Evolutionary conservation across 2,797 vertebrate genomes (phyloP).

Genomic region (Petrocephalus sullivani): DNA sequence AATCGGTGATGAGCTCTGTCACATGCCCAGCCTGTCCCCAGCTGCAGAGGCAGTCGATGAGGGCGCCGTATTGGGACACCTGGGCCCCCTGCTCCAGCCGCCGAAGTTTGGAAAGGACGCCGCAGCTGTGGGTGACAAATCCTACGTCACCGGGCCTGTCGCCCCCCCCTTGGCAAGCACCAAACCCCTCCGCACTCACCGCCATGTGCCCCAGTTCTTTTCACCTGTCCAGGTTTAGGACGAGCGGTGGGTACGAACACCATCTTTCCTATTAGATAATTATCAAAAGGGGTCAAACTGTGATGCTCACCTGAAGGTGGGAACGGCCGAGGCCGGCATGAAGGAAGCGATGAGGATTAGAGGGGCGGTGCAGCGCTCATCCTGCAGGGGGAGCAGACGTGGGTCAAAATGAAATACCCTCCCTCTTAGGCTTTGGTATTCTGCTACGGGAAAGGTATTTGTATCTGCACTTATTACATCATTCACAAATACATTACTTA

Average conservation of each 20-base stretch:
- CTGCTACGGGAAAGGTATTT: too few relatives aligned
- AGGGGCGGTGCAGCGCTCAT: conserved; percentile 71
- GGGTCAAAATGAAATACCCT: not conserved
- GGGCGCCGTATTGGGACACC: conserved; percentile 60
- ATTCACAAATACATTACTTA: not conserved
- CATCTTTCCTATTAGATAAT: not conserved
- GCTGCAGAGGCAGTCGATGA: conserved; percentile 84
- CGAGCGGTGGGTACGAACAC: not conserved
- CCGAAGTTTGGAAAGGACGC: conserved; percentile 77
- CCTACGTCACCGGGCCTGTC: not conserved
- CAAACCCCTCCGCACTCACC: not conserved
- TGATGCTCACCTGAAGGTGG: conserved; percentile 75
- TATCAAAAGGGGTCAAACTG: not conserved
- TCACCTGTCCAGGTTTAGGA: not conserved
- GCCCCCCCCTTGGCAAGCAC: not conserved
- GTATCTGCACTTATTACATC: not conserved
- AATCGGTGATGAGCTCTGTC: conserved; percentile 75
- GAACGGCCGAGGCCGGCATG: conserved; percentile 72
- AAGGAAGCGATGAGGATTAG: conserved; percentile 83
- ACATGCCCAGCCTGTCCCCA: conserved; percentile 78
- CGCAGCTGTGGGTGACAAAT: conserved; percentile 61
- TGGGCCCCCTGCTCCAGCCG: conserved; percentile 58
- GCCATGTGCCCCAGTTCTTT: not conserved
- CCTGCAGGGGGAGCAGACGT: conserved; percentile 54
- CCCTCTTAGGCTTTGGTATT: too few relatives aligned